Percentiles rank a stretch among this genome's conserved stretches.
Evolutionary conservation across 2,113 vertebrate species (phyloP).

Genomic region (Platysternon megacephalum): DNA sequence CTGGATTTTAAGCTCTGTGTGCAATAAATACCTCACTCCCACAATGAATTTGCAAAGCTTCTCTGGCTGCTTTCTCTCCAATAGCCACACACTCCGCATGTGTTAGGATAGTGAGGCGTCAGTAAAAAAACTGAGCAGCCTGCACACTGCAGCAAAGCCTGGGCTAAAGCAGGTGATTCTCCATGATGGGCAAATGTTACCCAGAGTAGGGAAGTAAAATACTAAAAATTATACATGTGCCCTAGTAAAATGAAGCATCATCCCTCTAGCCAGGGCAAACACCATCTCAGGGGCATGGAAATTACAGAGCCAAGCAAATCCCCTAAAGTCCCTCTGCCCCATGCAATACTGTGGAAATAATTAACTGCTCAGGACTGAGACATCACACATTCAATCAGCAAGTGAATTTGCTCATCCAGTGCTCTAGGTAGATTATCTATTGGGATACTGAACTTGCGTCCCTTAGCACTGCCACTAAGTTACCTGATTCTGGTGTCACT

Average conservation of each 20-base stretch:
- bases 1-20: not conserved
- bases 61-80: accelerated
- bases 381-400: constrained; percentile 66
- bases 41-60: not conserved
- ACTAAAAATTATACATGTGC: constrained; percentile 45
- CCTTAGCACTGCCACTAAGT: not conserved
- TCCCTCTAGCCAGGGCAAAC: constrained; percentile 39
- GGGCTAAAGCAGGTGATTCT: not conserved
- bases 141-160: accelerated
- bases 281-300: constrained; percentile 57
- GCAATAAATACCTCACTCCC: not conserved
- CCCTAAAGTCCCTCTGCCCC: constrained; percentile 62
- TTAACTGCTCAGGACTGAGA: constrained; percentile 62
- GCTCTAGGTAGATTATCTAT: constrained; percentile 1
- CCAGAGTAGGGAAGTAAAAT: not conserved
- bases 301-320: constrained; percentile 66
- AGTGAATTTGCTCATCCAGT: constrained; percentile 58
- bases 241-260: constrained; percentile 24
- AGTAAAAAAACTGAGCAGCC: not conserved
- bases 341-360: constrained; percentile 72
- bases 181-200: not conserved
- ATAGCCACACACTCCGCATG: accelerated
- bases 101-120: accelerated
- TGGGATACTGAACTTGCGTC: not conserved
- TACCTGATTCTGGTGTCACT: not conserved